Evolutionary conservation across 2,888 invertebrate genomes (phyloP).

Genomic region (Cylindroiulus punctatus): DNA sequence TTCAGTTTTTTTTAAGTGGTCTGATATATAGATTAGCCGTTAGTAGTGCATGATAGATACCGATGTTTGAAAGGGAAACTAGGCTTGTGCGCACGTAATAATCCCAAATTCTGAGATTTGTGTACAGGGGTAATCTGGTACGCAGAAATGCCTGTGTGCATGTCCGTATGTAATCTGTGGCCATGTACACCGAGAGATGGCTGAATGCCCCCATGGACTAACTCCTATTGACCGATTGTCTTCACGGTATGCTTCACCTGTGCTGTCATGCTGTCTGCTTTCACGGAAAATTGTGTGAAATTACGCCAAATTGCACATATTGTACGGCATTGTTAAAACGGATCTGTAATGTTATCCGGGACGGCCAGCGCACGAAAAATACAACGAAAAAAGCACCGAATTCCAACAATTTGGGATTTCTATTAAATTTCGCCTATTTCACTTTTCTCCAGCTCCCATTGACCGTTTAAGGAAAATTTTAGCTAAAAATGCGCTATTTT

Average conservation of each 20-base stretch:
- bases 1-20: slow-evolving; percentile 29
- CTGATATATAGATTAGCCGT: slow-evolving; percentile 44
- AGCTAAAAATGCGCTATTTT: slow-evolving; percentile 11
- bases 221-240: slow-evolving; percentile 53
- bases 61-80: slow-evolving; percentile 19
- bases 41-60: slow-evolving; percentile 54
- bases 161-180: slow-evolving; percentile 47
- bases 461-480: slow-evolving; percentile 43
- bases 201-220: slow-evolving; percentile 48
- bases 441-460: slow-evolving; percentile 7
- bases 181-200: slow-evolving; percentile 35
- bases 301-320: slow-evolving; percentile 55
- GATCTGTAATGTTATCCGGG: slow-evolving; percentile 51
- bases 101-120: slow-evolving; percentile 31
- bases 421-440: slow-evolving; percentile 36
- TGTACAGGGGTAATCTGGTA: slow-evolving; percentile 30
- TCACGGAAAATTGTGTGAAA: slow-evolving; percentile 54
- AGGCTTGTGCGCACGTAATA: slow-evolving; percentile 17
- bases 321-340: slow-evolving; percentile 50
- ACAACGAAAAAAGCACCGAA: background rate
- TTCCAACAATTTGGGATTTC: slow-evolving; percentile 41
- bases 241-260: slow-evolving; percentile 54
- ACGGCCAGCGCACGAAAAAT: slow-evolving; percentile 17
- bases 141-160: slow-evolving; percentile 31
- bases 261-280: slow-evolving; percentile 51